phyloP scores from a whole-genome alignment of 1,140 invertebrate genomes.

The Globodera rostochiensis region DNA sequence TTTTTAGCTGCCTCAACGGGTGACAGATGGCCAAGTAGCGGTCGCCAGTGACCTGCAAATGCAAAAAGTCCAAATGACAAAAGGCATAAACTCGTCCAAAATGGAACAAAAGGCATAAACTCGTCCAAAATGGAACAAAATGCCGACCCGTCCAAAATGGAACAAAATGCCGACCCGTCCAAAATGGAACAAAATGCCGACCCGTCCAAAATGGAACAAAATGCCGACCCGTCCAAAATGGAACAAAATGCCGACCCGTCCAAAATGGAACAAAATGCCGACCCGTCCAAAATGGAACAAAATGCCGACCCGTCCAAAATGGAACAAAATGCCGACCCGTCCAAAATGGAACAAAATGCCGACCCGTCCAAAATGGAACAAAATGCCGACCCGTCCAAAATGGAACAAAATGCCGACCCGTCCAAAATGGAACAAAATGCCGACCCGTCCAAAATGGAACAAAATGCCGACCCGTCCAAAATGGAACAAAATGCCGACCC shows the following conservation, averaged over 20 bases:
- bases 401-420: neutral
- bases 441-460: neutral
- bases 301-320: neutral
- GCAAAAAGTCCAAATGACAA: too few relatives aligned
- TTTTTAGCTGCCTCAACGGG: slow-evolving; percentile 54
- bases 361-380: neutral
- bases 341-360: neutral
- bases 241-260: neutral
- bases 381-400: neutral
- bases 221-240: too few relatives aligned
- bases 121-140: too few relatives aligned
- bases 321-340: neutral
- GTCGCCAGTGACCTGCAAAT: slow-evolving; percentile 44
- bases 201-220: too few relatives aligned
- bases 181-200: too few relatives aligned
- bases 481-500: neutral
- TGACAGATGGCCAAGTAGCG: slow-evolving; percentile 63
- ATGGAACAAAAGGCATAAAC: too few relatives aligned
- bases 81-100: too few relatives aligned
- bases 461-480: neutral
- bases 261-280: neutral
- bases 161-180: neutral
- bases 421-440: neutral
- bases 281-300: neutral
- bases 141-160: neutral